Conservation (phyloP, 2,888 invertebrate genomes). For the Atethmia centrago region DNA sequence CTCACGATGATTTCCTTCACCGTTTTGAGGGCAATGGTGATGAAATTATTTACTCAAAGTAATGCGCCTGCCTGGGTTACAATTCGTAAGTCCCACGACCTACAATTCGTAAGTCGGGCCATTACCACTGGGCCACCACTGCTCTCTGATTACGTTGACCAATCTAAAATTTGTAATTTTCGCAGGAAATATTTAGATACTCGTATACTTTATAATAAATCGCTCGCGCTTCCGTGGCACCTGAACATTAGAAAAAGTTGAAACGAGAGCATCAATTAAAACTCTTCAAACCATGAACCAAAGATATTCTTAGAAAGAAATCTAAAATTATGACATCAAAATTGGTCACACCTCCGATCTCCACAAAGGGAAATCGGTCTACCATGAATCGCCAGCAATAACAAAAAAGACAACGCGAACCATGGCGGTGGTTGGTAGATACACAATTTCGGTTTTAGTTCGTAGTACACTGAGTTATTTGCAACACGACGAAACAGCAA, state of each 20-base stretch:
- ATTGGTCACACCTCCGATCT: constrained; percentile 73
- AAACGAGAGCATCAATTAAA: constrained; percentile 57
- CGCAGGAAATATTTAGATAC: constrained; percentile 4
- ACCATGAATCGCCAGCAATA: constrained; percentile 66
- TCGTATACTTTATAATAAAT: neutral
- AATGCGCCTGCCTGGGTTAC: too few species aligned
- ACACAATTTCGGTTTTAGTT: constrained; percentile 61
- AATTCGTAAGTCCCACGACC: too few species aligned
- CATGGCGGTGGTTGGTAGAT: constrained; percentile 51
- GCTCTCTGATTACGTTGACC: too few species aligned
- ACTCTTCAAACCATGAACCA: constrained; percentile 50
- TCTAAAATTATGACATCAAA: constrained; percentile 74
- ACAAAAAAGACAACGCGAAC: constrained; percentile 55
- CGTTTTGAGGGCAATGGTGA: too few species aligned
- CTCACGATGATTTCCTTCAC: too few species aligned
- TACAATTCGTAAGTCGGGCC: too few species aligned
- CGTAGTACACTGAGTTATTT: constrained; percentile 62
- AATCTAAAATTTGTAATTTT: neutral
- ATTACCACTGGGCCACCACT: too few species aligned
- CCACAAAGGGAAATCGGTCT: constrained; percentile 75
- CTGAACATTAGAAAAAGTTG: constrained; percentile 26
- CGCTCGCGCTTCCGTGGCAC: constrained; percentile 22
- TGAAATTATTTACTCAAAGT: too few species aligned
- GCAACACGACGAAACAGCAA: constrained; percentile 57
- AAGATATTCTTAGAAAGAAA: constrained; percentile 55